phyloP scores from a whole-genome alignment of 2,888 invertebrate genomes.

The Eustalomyia histrio region DNA sequence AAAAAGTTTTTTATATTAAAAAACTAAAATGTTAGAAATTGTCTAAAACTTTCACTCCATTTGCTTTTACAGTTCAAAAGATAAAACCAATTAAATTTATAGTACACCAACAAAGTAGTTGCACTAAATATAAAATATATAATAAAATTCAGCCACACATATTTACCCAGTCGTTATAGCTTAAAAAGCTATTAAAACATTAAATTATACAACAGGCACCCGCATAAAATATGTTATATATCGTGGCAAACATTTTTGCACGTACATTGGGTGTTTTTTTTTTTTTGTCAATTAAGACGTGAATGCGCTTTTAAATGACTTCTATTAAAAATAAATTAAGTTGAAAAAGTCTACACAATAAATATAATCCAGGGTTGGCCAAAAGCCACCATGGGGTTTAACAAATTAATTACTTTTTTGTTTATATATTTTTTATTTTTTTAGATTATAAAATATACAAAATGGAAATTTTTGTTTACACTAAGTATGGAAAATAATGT shows the following conservation, averaged over 20 bases:
- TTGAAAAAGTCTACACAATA: not conserved
- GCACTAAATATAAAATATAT: not conserved
- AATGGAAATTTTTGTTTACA: too few species aligned
- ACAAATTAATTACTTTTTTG: too few species aligned
- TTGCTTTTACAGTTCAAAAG: not conserved
- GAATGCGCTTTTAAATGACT: slow-evolving; percentile 33
- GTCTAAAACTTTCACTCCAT: too few species aligned
- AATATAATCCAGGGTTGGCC: too few species aligned
- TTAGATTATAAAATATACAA: too few species aligned
- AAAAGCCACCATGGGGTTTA: too few species aligned
- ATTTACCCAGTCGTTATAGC: slow-evolving; percentile 17
- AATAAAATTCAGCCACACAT: not conserved
- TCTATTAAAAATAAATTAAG: slow-evolving; percentile 40
- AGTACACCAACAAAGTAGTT: not conserved
- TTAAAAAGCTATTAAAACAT: slow-evolving; percentile 52
- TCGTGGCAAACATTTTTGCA: slow-evolving; percentile 20
- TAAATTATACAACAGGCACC: slow-evolving; percentile 10
- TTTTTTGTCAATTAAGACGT: not conserved
- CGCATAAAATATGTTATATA: not conserved
- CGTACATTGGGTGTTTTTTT: slow-evolving; percentile 6
- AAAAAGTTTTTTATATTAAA: not conserved
- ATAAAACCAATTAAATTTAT: not conserved
- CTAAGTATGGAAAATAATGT: too few species aligned
- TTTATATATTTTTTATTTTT: too few species aligned
- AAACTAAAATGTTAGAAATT: too few species aligned